phyloP scores from a whole-genome alignment of 2,797 vertebrate genomes.

The Liparis tanakae region DNA sequence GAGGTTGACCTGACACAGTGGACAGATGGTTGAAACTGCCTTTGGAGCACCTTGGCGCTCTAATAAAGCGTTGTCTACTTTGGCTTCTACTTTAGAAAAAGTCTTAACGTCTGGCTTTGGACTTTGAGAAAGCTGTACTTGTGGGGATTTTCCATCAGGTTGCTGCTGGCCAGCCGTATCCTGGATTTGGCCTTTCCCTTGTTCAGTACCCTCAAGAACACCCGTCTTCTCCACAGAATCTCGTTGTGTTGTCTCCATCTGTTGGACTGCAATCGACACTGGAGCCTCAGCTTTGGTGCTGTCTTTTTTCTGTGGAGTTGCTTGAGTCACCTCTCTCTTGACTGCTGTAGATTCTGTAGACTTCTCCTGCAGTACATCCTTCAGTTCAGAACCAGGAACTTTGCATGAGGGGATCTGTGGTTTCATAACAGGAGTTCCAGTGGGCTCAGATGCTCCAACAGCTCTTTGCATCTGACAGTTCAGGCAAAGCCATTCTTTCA shows the following conservation, averaged over 20 bases:
- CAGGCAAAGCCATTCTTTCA: conserved; percentile 95
- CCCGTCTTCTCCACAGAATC: conserved; percentile 43
- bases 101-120: conserved; percentile 48
- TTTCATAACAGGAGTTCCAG: conserved; percentile 65
- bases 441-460: conserved; percentile 79
- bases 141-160: conserved; percentile 59
- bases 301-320: conserved; percentile 39
- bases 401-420: conserved; percentile 74
- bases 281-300: conserved; percentile 25
- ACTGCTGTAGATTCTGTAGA: conserved; percentile 19
- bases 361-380: conserved; percentile 52
- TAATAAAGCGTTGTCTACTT: conserved; percentile 49
- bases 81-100: conserved; percentile 22
- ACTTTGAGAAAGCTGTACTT: conserved; percentile 57
- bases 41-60: conserved; percentile 52
- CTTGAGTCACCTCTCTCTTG: conserved; percentile 46
- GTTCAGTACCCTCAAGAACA: conserved; percentile 11
- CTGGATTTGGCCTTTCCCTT: conserved; percentile 20
- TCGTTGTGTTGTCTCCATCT: conserved; percentile 4
- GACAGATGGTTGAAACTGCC: conserved; percentile 77
- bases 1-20: conserved; percentile 90
- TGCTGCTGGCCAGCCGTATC: conserved; percentile 62
- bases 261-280: conserved; percentile 30
- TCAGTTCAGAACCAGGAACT: conserved; percentile 36
- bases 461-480: conserved; percentile 96